Evolutionary conservation across 2,113 vertebrate species (phyloP), one percentile per base, ranked within the genome.

Genomic region (Anser cygnoides): DNA sequence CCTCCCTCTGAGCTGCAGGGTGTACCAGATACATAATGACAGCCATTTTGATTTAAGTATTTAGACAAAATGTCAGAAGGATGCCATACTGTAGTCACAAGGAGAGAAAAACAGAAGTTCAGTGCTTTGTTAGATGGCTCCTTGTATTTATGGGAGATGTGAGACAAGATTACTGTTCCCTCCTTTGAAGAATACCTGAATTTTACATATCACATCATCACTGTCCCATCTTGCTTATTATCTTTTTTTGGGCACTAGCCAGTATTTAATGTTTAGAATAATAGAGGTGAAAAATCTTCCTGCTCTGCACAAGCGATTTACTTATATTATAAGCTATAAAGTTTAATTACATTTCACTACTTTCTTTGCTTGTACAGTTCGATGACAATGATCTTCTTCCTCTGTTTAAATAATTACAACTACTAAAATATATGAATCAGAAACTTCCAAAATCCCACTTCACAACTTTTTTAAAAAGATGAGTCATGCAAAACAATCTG

Each of bases 1-100:
- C 28, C n/a, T 71, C 46, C 52, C 50, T 49, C 63, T 92, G 55
- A 86, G 67, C 57, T 90, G 52, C 35, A 59, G 65, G 22, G 29
- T 90, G 74, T 79, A 87, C 39, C 66, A 87, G 52, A 72, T 39
- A 89, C 0, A 0, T 65, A 92, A 68, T 82, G 57, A 87, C 89
- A 94, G 78, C 46, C 22, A 81, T 92, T 96, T 87, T 94, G 91
- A 87, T 80, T 74, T 93, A 93, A 61, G 71, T 54, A 76, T 89
- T 93, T 84, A 54, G 62, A 84, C 22, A 92, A 92, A 93, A 95
- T 82, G 74, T 68, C 89, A 93, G 39, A 87, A 84, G 43, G 49
- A 91, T 89, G 49, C 35, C 70, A 44, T 35, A 12, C 18, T 68
- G 23, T 79, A 75, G 76, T 82, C 7, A 54, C 12, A 54, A 84